Percentiles rank a stretch among this genome's conserved stretches.
phyloP scores from a whole-genome alignment of 2,888 invertebrate species.

The Hetaerina titia region DNA sequence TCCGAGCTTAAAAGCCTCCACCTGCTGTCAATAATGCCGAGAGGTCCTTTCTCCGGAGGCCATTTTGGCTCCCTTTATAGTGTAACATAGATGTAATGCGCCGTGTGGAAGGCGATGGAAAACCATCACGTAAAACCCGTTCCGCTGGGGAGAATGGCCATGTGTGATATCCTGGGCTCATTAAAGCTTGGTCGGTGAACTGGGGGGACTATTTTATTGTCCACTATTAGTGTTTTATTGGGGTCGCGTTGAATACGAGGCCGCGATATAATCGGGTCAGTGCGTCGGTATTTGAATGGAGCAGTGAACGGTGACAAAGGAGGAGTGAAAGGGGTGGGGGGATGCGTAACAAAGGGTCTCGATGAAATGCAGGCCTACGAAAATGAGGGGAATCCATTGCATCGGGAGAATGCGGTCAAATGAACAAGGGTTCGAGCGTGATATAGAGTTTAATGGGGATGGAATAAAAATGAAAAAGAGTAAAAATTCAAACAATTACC shows the following conservation, averaged over 20 bases:
- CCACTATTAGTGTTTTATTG: slow-evolving; percentile 29
- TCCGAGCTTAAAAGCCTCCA: background rate
- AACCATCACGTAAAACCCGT: background rate
- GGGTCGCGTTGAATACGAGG: slow-evolving; percentile 7
- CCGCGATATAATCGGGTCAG: slow-evolving; percentile 14
- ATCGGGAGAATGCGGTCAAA: background rate
- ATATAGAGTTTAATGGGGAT: background rate
- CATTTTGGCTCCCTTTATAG: background rate
- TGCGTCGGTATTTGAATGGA: slow-evolving; percentile 27
- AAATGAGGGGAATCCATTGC: slow-evolving; percentile 13
- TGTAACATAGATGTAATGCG: background rate
- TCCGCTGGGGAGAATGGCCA: background rate
- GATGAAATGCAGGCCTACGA: background rate
- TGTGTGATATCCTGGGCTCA: background rate
- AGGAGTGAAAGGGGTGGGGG: background rate
- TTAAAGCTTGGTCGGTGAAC: background rate
- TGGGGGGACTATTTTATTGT: background rate
- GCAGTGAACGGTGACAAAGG: background rate
- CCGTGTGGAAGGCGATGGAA: background rate
- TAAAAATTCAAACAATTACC: background rate
- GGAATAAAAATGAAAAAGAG: background rate
- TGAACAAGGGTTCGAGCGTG: background rate
- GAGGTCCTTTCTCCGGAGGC: background rate
- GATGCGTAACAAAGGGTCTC: background rate
- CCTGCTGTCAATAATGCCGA: background rate